These are phyloP conservation scores for Macaria notata DNA, from an alignment of 2,888 invertebrate genomes.

Conservation along the genomic window DNA sequence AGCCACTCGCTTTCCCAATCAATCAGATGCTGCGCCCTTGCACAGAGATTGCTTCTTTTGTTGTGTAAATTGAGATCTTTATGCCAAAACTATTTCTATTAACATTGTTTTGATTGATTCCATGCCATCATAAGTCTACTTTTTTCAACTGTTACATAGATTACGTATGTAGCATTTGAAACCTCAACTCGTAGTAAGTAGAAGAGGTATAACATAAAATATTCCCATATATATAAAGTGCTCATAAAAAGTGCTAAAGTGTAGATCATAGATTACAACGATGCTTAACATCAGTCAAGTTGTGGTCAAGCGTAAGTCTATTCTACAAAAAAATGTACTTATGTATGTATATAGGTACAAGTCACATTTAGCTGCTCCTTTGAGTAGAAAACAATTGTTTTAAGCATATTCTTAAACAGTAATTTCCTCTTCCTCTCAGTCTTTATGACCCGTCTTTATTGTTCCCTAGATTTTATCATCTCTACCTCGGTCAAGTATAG, in stretches of 20 bases:
- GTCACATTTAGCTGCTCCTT: too few species aligned
- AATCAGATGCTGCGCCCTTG: slow-evolving; percentile 47
- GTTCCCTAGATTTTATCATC: slow-evolving; percentile 32
- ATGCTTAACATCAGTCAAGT: too few species aligned
- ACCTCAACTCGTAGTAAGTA: too few species aligned
- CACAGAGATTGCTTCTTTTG: slow-evolving; percentile 47
- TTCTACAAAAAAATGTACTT: too few species aligned
- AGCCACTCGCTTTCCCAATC: slow-evolving; percentile 60
- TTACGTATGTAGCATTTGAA: too few species aligned
- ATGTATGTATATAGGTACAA: too few species aligned
- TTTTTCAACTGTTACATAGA: not conserved
- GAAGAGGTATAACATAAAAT: too few species aligned
- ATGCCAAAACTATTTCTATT: slow-evolving; percentile 29
- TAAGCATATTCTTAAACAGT: not conserved
- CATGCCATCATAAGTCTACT: slow-evolving; percentile 12
- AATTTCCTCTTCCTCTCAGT: slow-evolving; percentile 21
- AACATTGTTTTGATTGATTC: slow-evolving; percentile 31
- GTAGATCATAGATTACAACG: too few species aligned
- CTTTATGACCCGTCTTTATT: slow-evolving; percentile 25
- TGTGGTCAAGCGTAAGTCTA: too few species aligned
- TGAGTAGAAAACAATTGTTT: too few species aligned
- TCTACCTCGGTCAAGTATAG: slow-evolving; percentile 25
- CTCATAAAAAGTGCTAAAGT: too few species aligned
- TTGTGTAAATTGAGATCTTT: slow-evolving; percentile 43
- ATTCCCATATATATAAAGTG: too few species aligned